These are phyloP conservation scores for Arenaria interpres DNA, from an alignment of 2,113 vertebrate genomes.

Conservation along the genomic window DNA sequence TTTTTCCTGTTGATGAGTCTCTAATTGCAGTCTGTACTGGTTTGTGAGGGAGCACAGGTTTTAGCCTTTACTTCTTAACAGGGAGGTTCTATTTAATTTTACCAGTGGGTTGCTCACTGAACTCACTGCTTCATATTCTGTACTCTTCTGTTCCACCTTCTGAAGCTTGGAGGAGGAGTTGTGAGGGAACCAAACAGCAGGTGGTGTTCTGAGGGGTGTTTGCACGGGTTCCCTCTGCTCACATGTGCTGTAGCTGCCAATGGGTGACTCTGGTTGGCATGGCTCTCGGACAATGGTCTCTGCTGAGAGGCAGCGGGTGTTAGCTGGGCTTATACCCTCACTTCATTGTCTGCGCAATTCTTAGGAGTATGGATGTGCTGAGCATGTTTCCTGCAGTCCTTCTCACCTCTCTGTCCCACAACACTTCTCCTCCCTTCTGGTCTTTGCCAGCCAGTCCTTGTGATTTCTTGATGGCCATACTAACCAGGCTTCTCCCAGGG, in stretches of 20 bases:
- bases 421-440: neutral
- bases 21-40: neutral
- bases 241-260: neutral
- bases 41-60: neutral
- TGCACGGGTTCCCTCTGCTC: neutral
- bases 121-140: neutral
- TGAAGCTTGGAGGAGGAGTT: neutral
- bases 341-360: neutral
- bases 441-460: neutral
- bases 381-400: neutral
- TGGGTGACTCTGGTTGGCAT: neutral
- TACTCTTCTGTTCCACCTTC: neutral
- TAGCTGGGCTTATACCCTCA: neutral
- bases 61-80: neutral
- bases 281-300: neutral
- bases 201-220: neutral
- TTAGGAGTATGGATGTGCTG: neutral
- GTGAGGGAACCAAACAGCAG: neutral
- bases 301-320: neutral
- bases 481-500: neutral
- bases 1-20: neutral
- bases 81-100: neutral
- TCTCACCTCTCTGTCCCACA: neutral
- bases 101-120: neutral
- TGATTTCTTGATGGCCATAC: neutral